Base-by-base conservation (phyloP, 2,113 vertebrate species). In the Rhinogobius similis region DNA sequence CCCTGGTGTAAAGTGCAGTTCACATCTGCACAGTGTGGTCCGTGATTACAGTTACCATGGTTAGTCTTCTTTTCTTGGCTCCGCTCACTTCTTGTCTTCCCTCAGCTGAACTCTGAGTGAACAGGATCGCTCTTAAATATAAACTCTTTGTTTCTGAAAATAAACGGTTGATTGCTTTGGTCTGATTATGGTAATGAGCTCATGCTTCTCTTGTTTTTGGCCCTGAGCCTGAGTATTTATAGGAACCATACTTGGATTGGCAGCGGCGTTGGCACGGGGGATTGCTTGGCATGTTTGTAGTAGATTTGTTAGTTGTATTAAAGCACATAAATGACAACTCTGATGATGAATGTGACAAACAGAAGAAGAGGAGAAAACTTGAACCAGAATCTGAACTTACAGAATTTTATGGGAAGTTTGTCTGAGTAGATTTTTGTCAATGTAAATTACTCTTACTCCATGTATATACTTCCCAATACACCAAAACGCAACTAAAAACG, bases 51-150 rank as follows among this genome's bases (percentile, higher is more conserved):
- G 58, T 61, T 61, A 20, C 58, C 58, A 61, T 61, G 58, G 58
- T 38, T n/a, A 38, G 38, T 38, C 29, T 61, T 61, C 29, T 61
- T 5, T 36, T 61, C 18, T 61, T 29, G 55, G 55, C 55, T 58
- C 8, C 55, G 5, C 26, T 29, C 12, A 29, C 26, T 29, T 13
- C 16, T 29, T 61, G 27, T 61, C 58, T 36, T 61, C 3, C 27
- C 20, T 61, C 58, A 61, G 29, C 29, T 61, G 58, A 38, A 61
- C 58, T 21, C 65, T 36, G 52, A 48, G 46, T 32, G 69, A 62
- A 58, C 52, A 26, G n/a, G 43, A 18, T 55, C 61, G 50, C 36
- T 38, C 16, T 36, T 61, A n/a, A 32, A 32, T 11, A 11, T 18
- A 58, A 14, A 29, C 13, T 16, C 55, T 29, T 61, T 61, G 14